phyloP scores from a whole-genome alignment of 2,113 vertebrate genomes.

The Hippolais icterina region DNA sequence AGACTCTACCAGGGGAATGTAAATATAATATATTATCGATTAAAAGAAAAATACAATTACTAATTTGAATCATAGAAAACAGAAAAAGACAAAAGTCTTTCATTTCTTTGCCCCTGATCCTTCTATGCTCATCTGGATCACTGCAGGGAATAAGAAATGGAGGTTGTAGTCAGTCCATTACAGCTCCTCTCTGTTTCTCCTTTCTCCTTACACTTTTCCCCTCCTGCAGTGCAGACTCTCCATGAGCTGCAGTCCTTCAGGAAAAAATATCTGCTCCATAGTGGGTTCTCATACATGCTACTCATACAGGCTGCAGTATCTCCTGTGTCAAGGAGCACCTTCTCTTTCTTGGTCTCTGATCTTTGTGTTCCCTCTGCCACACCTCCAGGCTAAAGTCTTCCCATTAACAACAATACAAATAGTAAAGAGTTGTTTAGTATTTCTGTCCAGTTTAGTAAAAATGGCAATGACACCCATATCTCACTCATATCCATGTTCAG shows the following conservation, averaged over 20 bases:
- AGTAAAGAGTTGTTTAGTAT: neutral
- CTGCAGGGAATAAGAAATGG: neutral
- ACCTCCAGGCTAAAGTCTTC: neutral
- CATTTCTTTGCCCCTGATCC: neutral
- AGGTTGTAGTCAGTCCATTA: neutral
- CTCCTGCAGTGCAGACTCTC: neutral
- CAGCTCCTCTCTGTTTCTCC: neutral
- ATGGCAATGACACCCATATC: neutral
- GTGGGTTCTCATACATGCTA: neutral
- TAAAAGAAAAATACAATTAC: neutral
- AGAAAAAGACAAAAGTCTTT: neutral
- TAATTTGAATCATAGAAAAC: neutral
- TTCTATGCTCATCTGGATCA: neutral
- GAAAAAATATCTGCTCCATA: neutral
- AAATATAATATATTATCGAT: fast-evolving
- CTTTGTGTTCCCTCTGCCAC: neutral
- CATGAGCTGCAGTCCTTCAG: neutral
- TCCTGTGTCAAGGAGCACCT: neutral
- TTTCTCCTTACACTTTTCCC: neutral
- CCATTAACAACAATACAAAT: neutral
- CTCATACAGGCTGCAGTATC: neutral
- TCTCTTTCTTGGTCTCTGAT: neutral
- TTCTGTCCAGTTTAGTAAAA: neutral
- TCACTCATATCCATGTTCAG: neutral
- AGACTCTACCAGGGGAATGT: neutral